Conservation (phyloP, 2,113 vertebrate species). For the Acrocephalus kingi region DNA sequence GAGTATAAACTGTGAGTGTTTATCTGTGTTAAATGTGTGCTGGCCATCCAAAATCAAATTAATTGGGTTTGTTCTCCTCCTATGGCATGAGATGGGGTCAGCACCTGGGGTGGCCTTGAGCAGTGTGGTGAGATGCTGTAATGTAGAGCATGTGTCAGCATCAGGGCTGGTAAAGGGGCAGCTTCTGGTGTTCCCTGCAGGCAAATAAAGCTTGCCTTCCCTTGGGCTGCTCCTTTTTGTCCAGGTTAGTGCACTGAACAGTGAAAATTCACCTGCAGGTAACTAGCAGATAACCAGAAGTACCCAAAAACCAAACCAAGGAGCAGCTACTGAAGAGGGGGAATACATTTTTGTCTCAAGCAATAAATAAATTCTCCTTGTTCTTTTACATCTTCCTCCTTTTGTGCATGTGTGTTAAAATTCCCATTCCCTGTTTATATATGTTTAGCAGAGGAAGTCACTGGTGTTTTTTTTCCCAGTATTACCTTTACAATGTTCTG, state of each 20-base stretch:
- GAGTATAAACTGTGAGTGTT: neutral
- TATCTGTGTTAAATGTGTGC: neutral
- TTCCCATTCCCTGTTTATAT: constrained; percentile 11
- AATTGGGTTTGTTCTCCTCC: neutral
- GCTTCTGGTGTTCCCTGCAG: neutral
- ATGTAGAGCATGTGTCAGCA: neutral
- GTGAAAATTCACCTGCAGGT: too few relatives aligned
- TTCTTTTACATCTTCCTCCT: neutral
- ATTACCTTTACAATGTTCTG: constrained; percentile 1
- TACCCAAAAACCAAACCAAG: too few relatives aligned
- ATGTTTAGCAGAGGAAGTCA: constrained; percentile 24
- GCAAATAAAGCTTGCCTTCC: neutral
- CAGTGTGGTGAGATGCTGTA: accelerated
- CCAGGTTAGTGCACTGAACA: too few relatives aligned
- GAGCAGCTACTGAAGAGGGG: neutral
- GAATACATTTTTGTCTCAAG: neutral
- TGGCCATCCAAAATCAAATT: neutral
- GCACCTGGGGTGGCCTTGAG: neutral
- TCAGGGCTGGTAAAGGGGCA: neutral
- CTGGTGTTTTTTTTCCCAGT: constrained; percentile 48
- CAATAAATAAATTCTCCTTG: neutral
- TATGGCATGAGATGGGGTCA: accelerated
- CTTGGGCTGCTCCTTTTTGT: neutral
- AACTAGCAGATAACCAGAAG: too few relatives aligned
- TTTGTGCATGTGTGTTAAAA: neutral